Evolutionary conservation across 2,797 vertebrate species (phyloP).

Genomic region (Takifugu ocellatus): DNA sequence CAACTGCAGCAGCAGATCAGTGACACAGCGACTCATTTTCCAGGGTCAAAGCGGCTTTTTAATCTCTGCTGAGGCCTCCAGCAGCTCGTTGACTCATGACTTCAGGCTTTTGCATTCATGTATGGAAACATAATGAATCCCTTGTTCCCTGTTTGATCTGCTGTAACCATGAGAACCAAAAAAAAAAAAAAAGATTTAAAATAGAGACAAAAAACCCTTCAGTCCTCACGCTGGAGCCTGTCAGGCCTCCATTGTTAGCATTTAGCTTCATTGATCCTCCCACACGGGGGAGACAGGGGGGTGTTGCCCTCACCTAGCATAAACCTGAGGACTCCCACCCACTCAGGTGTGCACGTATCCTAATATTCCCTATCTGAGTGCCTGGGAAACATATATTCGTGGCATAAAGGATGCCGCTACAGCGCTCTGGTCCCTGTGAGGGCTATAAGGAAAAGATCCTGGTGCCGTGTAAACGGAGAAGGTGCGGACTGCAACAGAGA

Average conservation of each 20-base stretch:
- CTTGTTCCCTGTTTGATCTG: slow-evolving; percentile 30
- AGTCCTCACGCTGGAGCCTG: slow-evolving; percentile 32
- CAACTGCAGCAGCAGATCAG: slow-evolving; percentile 12
- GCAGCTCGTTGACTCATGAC: slow-evolving; percentile 24
- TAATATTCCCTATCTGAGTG: slow-evolving; percentile 21
- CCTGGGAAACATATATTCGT: slow-evolving; percentile 21
- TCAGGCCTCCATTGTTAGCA: slow-evolving; percentile 36
- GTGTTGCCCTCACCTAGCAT: slow-evolving; percentile 37
- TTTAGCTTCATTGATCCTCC: slow-evolving; percentile 41
- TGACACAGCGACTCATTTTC: slow-evolving; percentile 14
- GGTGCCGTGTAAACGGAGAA: slow-evolving; percentile 39
- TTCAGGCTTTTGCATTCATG: slow-evolving; percentile 30
- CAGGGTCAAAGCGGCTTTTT: slow-evolving; percentile 19
- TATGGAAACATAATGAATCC: slow-evolving; percentile 34
- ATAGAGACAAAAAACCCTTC: slow-evolving; percentile 18
- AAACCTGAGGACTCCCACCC: slow-evolving; percentile 22
- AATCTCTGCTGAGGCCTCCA: slow-evolving; percentile 20
- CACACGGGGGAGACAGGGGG: not conserved
- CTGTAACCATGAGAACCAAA: slow-evolving; percentile 41
- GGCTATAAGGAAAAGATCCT: slow-evolving; percentile 26
- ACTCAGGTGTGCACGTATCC: slow-evolving; percentile 46
- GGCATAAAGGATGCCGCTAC: slow-evolving; percentile 16
- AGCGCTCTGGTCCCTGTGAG: slow-evolving; percentile 35
- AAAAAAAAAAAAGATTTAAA: slow-evolving; percentile 25
- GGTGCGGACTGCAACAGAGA: slow-evolving; percentile 49